Conservation (phyloP, 2,797 vertebrate genomes). For the Adrianichthys oophorus region DNA sequence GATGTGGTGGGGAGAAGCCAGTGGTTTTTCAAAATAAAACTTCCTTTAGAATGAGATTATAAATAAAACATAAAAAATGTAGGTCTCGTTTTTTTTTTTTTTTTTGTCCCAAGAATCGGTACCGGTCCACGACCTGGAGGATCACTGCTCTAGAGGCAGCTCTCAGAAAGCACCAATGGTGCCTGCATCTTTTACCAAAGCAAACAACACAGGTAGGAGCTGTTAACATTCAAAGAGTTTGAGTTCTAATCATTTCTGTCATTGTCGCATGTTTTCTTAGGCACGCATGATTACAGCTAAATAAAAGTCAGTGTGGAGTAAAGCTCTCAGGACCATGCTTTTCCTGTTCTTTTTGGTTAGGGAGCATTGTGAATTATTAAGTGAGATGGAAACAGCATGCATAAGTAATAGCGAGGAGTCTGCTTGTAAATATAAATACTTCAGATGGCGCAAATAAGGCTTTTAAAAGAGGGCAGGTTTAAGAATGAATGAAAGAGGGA, state of each 20-base stretch:
- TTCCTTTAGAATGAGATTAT: too few relatives aligned
- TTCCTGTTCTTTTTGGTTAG: conserved; percentile 57
- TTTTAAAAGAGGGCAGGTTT: conserved; percentile 73
- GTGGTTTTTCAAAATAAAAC: too few relatives aligned
- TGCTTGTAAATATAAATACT: conserved; percentile 81
- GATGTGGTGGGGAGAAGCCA: too few relatives aligned
- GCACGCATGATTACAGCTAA: conserved; percentile 27
- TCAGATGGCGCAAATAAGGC: conserved; percentile 69
- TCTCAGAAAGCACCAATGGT: background rate
- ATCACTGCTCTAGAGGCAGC: background rate
- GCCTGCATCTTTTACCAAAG: conserved; percentile 5
- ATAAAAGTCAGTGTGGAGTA: conserved; percentile 32
- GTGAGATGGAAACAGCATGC: conserved; percentile 70
- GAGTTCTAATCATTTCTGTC: conserved; percentile 21
- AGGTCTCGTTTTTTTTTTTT: too few relatives aligned
- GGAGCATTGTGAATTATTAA: conserved; percentile 74
- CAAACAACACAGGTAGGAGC: conserved; percentile 26
- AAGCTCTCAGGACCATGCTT: conserved; percentile 49
- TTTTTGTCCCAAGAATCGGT: too few relatives aligned
- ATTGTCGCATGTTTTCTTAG: conserved; percentile 22
- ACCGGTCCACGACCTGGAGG: too few relatives aligned
- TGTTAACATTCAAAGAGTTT: conserved; percentile 19
- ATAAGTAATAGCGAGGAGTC: conserved; percentile 72
- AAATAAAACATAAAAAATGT: too few relatives aligned
- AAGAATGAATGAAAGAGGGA: conserved; percentile 70